A percentile compares a stretch with the other conserved stretches of the same genome.
Evolutionary conservation across 1,140 invertebrate species (phyloP).

Genomic region (Lepeophtheirus salmonis): DNA sequence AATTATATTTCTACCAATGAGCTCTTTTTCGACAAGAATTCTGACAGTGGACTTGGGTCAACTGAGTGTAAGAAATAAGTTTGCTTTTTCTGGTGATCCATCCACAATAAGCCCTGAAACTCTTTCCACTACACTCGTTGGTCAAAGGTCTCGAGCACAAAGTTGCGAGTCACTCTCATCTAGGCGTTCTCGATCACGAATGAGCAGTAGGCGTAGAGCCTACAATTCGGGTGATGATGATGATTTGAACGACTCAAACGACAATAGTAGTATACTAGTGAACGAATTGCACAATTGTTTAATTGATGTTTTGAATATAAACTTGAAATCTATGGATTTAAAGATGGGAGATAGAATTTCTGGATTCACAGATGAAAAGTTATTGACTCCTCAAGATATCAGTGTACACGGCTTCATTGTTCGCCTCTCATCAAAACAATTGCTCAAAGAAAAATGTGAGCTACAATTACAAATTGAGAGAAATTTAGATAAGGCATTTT

Average conservation of each 20-base stretch:
- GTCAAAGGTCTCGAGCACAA: slow-evolving; percentile 17
- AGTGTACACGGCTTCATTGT: slow-evolving; percentile 10
- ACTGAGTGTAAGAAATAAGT: slow-evolving; percentile 53
- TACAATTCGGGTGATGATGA: neutral
- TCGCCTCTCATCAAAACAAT: slow-evolving; percentile 28
- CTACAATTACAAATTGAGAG: slow-evolving; percentile 57
- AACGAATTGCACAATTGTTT: neutral
- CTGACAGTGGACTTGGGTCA: slow-evolving; percentile 62
- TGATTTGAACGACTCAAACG: neutral
- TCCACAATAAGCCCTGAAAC: slow-evolving; percentile 35
- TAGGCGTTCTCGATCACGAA: slow-evolving; percentile 17
- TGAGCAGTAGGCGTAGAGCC: slow-evolving; percentile 15
- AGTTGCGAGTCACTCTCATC: neutral
- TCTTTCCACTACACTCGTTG: slow-evolving; percentile 21
- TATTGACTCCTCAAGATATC: neutral
- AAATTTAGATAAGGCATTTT: slow-evolving; percentile 51
- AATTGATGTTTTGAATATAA: slow-evolving; percentile 7
- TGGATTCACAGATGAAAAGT: slow-evolving; percentile 10
- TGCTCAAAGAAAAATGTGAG: slow-evolving; percentile 58
- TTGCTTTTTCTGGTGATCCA: slow-evolving; percentile 33
- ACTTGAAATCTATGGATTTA: neutral
- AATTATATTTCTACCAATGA: slow-evolving; percentile 66
- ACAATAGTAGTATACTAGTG: neutral
- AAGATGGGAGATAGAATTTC: slow-evolving; percentile 3
- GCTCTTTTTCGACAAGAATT: slow-evolving; percentile 51